A percentile compares a stretch with the other conserved stretches of the same genome.
Conservation (phyloP, 64 coral and sea anemone species). For the Acropora yongei region DNA sequence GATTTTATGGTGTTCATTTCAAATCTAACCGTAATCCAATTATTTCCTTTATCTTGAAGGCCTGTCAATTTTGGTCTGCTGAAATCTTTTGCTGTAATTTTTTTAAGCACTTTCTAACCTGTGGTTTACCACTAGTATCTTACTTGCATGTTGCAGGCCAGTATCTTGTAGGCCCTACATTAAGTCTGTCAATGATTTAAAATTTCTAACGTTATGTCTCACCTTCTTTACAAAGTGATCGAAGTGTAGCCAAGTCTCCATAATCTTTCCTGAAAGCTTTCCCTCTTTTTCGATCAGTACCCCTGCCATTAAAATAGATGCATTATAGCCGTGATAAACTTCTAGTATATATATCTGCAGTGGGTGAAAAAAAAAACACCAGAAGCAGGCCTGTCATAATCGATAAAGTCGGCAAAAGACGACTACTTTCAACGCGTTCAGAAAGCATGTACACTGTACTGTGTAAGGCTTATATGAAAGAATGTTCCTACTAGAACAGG, state of each 20-base stretch:
- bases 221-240: slow-evolving; percentile 26
- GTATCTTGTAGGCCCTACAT: background rate
- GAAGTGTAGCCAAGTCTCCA: slow-evolving; percentile 1
- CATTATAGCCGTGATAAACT: background rate
- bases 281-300: slow-evolving; percentile 7
- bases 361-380: background rate
- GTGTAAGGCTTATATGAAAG: background rate
- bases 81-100: background rate
- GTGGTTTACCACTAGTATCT: background rate
- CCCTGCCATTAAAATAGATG: background rate
- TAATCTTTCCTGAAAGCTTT: slow-evolving; percentile 18
- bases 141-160: background rate
- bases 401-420: background rate
- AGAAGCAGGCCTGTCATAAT: background rate
- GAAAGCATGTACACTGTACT: background rate
- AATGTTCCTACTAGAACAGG: background rate
- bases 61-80: slow-evolving; percentile 1
- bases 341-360: background rate
- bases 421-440: background rate
- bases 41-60: background rate
- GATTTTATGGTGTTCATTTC: no score
- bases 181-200: background rate
- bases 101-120: background rate
- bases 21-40: background rate
- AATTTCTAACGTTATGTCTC: background rate